Base-by-base conservation (phyloP, 2,113 vertebrate genomes). In the Myotis lucifugus region DNA sequence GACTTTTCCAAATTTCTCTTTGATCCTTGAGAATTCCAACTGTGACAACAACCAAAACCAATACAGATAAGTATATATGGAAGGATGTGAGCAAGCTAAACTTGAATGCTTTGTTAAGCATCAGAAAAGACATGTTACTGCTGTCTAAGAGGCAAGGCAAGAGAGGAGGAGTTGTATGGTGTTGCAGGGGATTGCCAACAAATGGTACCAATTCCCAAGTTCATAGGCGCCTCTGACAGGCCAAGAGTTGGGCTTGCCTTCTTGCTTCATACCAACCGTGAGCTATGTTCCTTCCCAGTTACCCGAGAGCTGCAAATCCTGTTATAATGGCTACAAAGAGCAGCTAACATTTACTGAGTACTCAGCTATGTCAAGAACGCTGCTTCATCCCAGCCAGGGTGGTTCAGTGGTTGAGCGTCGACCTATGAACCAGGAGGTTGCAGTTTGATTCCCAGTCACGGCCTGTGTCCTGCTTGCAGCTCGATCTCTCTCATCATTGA, bases 1-100 rank as follows among this genome's bases (percentile, higher is more conserved):
- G 66, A 66, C 19, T 87, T 82, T 90, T 92, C 17, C 67, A 92
- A 54, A 52, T 88, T 73, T 32, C 13, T 64, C 29, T 90, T 85
- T 89, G 32, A 27, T 10, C 29, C 17, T 90, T 78, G 59, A 92
- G 37, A 81, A 61, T 90, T 95, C 40, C 17, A 83, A 46, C 8
- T 78, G 18, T 37, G 54, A 64, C 42, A 85, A 78, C 70, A 72
- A 46, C 15, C 70, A 69, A 77, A 61, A 18, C 12, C 34, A 92
- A 90, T 42, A 59, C 9, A 46, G 3, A 29, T 37, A 21, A 37
- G 3, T 37, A 23, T 56, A 59, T 79, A 69, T 66, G 19, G 78
- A 52, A 76, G 6, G 40, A 34, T 48, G 29, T 48, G 25, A 74
- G 37, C 54, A 72, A 93, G 40, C 6, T 72, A 61, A 85, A 64